Base-by-base conservation (phyloP, 2,888 invertebrate genomes). In the Tinea semifulvella region DNA sequence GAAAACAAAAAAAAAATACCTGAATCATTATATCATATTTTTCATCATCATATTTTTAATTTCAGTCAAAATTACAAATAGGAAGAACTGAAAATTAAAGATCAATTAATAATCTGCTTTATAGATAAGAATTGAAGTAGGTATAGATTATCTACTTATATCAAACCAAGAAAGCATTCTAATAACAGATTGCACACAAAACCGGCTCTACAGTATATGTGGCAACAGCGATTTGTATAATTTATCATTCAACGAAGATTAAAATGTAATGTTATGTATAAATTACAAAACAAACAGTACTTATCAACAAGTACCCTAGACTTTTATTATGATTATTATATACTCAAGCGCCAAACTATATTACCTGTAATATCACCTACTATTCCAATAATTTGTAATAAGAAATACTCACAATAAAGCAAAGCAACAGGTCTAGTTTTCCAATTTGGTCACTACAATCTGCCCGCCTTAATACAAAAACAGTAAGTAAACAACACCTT, bases 231-330 rank as follows among this genome's bases (percentile, higher is more conserved):
- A 14, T 31, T 31, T 31, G 11, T 31, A 31, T 31, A 13, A 31
- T 27, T 27, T 27, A 31, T 31, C 31, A 31, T 13, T 14, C 31
- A 31, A n/a, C 31, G 7, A 6, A 31, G 31, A 31, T 31, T 31
- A 31, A 31, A 31, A 31, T 6, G 31, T 14, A 31, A 31, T 31
- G 11, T 31, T 31, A 31, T 31, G 31, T 31, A 14, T n/a, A 31
- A 31, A 31, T 31, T 31, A 31, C 13, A 31, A 31, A 13, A 26
- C 26, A 26, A 26, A 26, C 26, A 7, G 13, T 31, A 6, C 10
- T n/a, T 31, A 31, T 31, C 31, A 31, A 13, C 2, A n/a, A 31
- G 13, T 14, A 31, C 31, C 31, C 31, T 14, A 31, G 14, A 14
- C 11, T 31, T 31, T 14, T 13, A 31, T 14, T 7, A 31, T 31